phyloP scores from a whole-genome alignment of 92 coral and sea anemone species.

The Phenganax subtilis region DNA sequence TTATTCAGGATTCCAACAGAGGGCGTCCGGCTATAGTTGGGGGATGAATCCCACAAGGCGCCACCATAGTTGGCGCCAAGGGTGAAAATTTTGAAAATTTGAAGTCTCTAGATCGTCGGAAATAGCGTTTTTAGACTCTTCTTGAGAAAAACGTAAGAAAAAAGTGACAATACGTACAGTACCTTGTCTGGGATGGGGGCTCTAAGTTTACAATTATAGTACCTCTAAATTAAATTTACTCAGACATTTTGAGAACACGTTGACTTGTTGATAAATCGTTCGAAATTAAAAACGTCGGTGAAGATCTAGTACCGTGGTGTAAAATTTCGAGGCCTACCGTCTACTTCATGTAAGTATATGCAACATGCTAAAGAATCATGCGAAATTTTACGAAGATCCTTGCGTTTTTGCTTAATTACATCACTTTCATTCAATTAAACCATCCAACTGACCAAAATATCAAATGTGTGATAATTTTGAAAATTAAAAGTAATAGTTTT shows the following conservation, averaged over 20 bases:
- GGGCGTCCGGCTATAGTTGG: too few relatives aligned
- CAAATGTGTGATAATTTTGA: not conserved
- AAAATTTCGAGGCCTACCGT: not conserved
- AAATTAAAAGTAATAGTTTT: slow-evolving; percentile 1
- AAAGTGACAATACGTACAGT: too few relatives aligned
- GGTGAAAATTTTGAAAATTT: too few relatives aligned
- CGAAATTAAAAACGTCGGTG: not conserved
- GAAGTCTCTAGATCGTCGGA: too few relatives aligned
- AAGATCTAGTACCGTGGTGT: not conserved
- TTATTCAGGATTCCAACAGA: too few relatives aligned
- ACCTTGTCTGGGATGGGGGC: too few relatives aligned
- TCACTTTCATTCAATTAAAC: not conserved
- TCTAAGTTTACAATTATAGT: too few relatives aligned
- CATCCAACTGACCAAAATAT: not conserved
- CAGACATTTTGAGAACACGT: not conserved
- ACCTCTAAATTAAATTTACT: too few relatives aligned
- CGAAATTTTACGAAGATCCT: slow-evolving; percentile 8
- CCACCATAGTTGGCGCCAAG: too few relatives aligned
- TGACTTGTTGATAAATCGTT: not conserved
- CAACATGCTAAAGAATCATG: slow-evolving; percentile 1
- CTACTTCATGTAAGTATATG: not conserved
- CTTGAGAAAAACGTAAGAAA: too few relatives aligned
- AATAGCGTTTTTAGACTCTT: too few relatives aligned
- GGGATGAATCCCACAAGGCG: too few relatives aligned
- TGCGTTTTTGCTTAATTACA: not conserved